phyloP scores from a whole-genome alignment of 53 echinoderm and acorn worm species.

The Holothuria leucospilota region DNA sequence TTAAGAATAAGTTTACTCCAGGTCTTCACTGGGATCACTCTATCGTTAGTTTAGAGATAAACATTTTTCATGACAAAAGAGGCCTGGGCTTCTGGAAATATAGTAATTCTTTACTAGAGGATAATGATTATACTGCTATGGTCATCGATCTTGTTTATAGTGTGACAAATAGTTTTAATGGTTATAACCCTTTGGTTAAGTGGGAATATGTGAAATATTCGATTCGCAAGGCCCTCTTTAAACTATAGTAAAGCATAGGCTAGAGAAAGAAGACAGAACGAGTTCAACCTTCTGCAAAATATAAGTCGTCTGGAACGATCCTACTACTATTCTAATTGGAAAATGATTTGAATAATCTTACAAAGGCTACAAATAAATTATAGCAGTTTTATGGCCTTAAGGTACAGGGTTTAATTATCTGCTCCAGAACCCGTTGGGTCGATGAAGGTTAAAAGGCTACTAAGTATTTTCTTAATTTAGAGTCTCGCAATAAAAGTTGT shows the following conservation, averaged over 20 bases:
- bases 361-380: constrained; percentile 7
- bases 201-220: constrained; percentile 35
- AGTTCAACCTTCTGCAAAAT: neutral
- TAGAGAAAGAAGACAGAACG: neutral
- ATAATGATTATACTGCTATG: neutral
- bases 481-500: neutral
- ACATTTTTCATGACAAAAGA: neutral
- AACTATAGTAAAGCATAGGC: constrained; percentile 19
- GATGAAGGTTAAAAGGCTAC: constrained; percentile 20
- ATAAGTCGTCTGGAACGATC: constrained; percentile 1
- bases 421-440: constrained; percentile 30
- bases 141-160: neutral
- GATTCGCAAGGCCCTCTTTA: neutral
- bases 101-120: constrained; percentile 8
- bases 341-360: neutral
- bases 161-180: neutral
- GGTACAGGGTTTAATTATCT: neutral
- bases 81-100: constrained; percentile 32
- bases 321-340: neutral
- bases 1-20: neutral
- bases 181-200: neutral
- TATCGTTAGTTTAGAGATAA: constrained; percentile 6
- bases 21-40: constrained; percentile 19
- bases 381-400: neutral
- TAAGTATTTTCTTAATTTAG: constrained; percentile 49